A percentile compares a stretch with the other conserved stretches of the same genome.
These are phyloP conservation scores for Nasonia giraulti DNA, from an alignment of 1,140 invertebrate species.

Conservation along the genomic window DNA sequence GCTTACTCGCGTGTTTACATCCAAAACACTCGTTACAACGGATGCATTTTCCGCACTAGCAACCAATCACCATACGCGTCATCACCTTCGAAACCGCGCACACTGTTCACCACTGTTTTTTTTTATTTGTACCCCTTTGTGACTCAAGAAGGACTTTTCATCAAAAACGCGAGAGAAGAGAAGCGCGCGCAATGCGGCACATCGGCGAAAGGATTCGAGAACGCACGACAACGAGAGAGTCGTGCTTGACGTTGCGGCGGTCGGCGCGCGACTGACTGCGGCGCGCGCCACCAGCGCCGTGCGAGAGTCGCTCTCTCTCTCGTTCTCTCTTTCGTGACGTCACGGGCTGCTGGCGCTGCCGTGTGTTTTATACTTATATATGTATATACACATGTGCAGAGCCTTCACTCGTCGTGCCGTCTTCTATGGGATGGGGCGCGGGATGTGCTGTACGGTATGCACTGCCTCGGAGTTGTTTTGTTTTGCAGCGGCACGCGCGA, in stretches of 20 bases:
- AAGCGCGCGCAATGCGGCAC: neutral
- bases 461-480: neutral
- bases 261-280: slow-evolving; percentile 64
- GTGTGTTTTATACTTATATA: neutral
- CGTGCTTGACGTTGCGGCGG: slow-evolving; percentile 50
- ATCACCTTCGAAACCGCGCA: no score
- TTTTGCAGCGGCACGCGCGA: neutral
- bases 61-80: no score
- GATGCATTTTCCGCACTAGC: no score
- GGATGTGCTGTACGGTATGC: no score
- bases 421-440: neutral
- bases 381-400: neutral
- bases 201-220: neutral
- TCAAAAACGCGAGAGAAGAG: neutral
- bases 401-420: neutral
- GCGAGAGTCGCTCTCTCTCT: neutral
- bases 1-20: no score
- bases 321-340: slow-evolving; percentile 57
- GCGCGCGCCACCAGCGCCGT: slow-evolving; percentile 51
- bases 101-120: neutral
- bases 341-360: slow-evolving; percentile 53
- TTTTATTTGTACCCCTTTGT: neutral
- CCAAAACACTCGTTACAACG: no score
- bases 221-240: neutral
- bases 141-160: neutral